Evolutionary conservation across 1,140 invertebrate genomes (phyloP), one percentile per base, ranked within the genome.

Genomic region (Neodiprion pinetum): DNA sequence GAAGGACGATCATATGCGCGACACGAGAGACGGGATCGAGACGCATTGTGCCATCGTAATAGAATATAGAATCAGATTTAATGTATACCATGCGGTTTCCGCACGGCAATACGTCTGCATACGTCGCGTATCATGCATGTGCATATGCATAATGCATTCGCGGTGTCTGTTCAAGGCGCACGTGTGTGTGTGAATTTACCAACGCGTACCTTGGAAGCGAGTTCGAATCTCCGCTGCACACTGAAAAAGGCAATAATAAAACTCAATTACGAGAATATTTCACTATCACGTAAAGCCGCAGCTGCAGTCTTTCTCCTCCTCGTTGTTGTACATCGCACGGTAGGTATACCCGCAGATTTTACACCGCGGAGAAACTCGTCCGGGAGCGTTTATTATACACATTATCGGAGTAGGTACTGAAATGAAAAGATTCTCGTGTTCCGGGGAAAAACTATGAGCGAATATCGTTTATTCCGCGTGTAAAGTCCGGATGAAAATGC

Each of bases 241-340:
- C 53, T 0, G 53, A 12, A 40, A 40, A 61, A 61, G 53, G 53
- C 53, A 61, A 61, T 61, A 61, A 61, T 61, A 61, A 61, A 61
- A 61, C 53, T 61, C 53, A 61, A 61, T 61, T 61, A 61, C n/a
- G 53, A 61, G 53, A 61, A 14, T 14, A 14, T 61, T 61, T 61
- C 53, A 61, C 9, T 61, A 61, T 40, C 28, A 40, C 28, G 28
- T 40, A 5, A 40, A 40, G 5, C 28, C 28, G 5, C 28, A 40
- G 28, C 28, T 40, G 1, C 28, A 40, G 28, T 40, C 28, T 40
- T 40, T 40, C 28, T 40, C 28, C 28, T 40, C 28, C 17, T 21
- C 28, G 28, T 40, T 40, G 28, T 40, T 40, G 5, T 21, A 21
- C 17, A 21, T 21, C 17, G 17, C 17, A 21, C 17, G 17, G 0